phyloP scores from a whole-genome alignment of 2,113 vertebrate species.

The Ochotona curzoniae region DNA sequence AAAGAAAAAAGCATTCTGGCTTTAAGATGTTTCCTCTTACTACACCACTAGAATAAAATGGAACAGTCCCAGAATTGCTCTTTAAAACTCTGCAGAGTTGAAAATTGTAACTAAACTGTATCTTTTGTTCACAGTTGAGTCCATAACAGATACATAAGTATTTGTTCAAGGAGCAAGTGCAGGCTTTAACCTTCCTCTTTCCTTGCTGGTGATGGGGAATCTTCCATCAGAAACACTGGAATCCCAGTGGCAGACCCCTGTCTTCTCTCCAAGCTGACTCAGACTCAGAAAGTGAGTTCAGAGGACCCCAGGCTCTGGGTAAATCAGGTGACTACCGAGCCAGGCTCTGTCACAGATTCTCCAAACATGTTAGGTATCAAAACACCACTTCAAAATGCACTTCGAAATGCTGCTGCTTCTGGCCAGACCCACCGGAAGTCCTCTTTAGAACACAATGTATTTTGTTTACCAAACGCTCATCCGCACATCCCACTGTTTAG shows the following conservation, averaged over 20 bases:
- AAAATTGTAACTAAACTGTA: neutral
- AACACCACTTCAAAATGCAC: neutral
- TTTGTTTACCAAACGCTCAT: neutral
- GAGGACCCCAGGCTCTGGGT: neutral
- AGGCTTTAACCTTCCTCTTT: neutral
- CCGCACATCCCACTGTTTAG: fast-evolving
- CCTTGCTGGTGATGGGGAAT: fast-evolving
- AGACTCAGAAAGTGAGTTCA: neutral
- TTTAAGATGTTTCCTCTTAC: neutral
- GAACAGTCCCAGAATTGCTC: neutral
- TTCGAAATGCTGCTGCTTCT: neutral
- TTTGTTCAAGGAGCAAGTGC: neutral
- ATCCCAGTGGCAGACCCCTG: neutral
- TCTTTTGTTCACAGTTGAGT: neutral
- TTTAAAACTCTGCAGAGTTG: neutral
- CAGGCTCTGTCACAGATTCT: neutral
- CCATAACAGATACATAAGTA: neutral
- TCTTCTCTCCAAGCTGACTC: neutral
- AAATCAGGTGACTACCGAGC: too few relatives aligned
- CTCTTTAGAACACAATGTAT: neutral
- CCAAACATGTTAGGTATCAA: neutral
- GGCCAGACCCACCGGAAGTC: neutral
- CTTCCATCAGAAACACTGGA: fast-evolving
- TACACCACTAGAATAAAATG: neutral
- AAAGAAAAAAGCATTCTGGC: neutral